Percentiles rank a stretch among this genome's conserved stretches.
These are phyloP conservation scores for Argopecten irradians DNA, from an alignment of 1,140 invertebrate genomes.

Conservation along the genomic window DNA sequence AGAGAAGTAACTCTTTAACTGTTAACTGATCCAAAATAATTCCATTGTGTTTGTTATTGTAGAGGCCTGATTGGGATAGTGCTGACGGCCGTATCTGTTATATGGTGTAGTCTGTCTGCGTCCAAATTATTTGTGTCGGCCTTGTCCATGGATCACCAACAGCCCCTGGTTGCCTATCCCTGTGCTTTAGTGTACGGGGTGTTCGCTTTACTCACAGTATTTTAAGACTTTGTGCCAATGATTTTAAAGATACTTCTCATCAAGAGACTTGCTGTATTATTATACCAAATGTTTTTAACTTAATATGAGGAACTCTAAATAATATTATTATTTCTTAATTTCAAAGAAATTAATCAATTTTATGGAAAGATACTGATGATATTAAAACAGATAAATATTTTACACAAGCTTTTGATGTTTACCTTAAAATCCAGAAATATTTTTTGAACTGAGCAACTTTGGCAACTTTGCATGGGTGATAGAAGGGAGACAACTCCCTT, in stretches of 20 bases:
- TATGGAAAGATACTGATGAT: too few species aligned
- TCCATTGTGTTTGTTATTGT: conserved; percentile 47
- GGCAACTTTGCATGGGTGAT: too few species aligned
- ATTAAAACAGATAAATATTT: too few species aligned
- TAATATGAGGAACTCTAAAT: not conserved
- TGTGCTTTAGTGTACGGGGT: conserved; percentile 96
- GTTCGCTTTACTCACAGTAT: conserved; percentile 95
- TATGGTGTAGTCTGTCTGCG: conserved; percentile 94
- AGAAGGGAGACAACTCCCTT: too few species aligned
- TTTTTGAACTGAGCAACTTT: too few species aligned
- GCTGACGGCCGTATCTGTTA: conserved; percentile 85
- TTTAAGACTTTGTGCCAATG: conserved; percentile 79
- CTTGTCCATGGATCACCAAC: conserved; percentile 92
- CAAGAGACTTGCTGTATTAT: too few species aligned
- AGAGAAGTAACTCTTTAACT: too few species aligned
- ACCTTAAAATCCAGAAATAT: too few species aligned
- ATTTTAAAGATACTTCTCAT: not conserved
- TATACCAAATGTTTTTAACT: not conserved
- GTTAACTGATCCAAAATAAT: not conserved
- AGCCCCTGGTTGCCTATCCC: conserved; percentile 93
- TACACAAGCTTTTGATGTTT: too few species aligned
- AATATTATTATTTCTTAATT: too few species aligned
- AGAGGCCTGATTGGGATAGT: conserved; percentile 85
- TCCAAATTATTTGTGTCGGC: conserved; percentile 96
- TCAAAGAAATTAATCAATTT: too few species aligned